phyloP scores from a whole-genome alignment of 1,140 invertebrate species.

The Plodia interpunctella region DNA sequence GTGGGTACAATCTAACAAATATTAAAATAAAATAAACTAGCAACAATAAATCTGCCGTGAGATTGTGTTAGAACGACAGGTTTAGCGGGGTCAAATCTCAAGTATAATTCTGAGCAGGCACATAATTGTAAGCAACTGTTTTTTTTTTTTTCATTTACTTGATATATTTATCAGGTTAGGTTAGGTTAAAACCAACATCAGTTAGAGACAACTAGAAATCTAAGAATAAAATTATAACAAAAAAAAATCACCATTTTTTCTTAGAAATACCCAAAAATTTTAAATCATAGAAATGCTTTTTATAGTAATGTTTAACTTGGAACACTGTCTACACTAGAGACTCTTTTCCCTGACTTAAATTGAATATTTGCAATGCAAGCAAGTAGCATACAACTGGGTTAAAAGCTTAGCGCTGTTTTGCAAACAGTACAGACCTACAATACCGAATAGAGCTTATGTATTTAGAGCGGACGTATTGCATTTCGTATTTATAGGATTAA shows the following conservation, averaged over 20 bases:
- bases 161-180: too few species aligned
- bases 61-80: neutral
- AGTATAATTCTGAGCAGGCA: neutral
- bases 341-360: constrained; percentile 29
- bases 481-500: constrained; percentile 7
- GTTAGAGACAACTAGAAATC: too few species aligned
- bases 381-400: constrained; percentile 40
- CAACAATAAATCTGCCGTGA: neutral
- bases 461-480: constrained; percentile 21
- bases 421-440: constrained; percentile 28
- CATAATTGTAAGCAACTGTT: neutral
- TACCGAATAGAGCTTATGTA: constrained; percentile 15
- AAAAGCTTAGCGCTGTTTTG: constrained; percentile 55
- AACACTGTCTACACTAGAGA: too few species aligned
- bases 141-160: too few species aligned
- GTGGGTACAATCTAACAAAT: neutral
- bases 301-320: too few species aligned
- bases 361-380: constrained; percentile 45
- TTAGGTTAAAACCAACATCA: too few species aligned
- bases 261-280: too few species aligned
- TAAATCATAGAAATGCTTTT: too few species aligned
- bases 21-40: neutral
- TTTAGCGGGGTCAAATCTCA: neutral
- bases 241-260: too few species aligned
- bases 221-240: too few species aligned